phyloP scores from a whole-genome alignment of 23 tunicate genomes.

The Ciona savignyi region DNA sequence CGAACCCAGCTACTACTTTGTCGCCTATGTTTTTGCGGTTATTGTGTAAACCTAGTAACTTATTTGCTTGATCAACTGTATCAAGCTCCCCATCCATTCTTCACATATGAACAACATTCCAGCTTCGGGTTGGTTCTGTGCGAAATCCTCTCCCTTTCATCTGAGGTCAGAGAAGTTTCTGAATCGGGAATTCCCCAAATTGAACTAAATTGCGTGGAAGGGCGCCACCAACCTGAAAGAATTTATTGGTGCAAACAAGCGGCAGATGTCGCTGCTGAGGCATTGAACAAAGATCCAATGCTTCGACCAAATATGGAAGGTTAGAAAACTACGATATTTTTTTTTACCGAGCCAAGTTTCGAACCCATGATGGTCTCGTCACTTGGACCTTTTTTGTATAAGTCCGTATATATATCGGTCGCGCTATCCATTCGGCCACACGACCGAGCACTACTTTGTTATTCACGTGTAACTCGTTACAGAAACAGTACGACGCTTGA shows the following conservation, averaged over 20 bases:
- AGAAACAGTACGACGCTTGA: not conserved
- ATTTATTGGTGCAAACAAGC: not conserved
- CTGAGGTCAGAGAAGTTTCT: not conserved
- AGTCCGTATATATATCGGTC: not conserved
- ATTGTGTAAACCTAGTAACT: too few relatives aligned
- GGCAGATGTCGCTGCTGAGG: conserved; percentile 8
- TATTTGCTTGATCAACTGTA: too few relatives aligned
- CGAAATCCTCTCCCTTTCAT: conserved; percentile 13
- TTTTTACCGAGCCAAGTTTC: too few relatives aligned
- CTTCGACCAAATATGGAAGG: conserved; percentile 73
- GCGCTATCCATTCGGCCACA: too few relatives aligned
- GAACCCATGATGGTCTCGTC: too few relatives aligned
- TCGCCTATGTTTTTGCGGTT: too few relatives aligned
- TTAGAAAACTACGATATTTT: conserved; percentile 3
- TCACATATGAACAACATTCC: not conserved
- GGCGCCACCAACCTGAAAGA: conserved; percentile 9
- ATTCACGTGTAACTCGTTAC: too few relatives aligned
- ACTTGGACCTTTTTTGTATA: too few relatives aligned
- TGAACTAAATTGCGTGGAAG: conserved; percentile 5
- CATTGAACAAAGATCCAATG: conserved; percentile 13
- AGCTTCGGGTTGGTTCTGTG: conserved; percentile 57
- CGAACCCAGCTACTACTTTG: too few relatives aligned
- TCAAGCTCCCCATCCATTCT: too few relatives aligned
- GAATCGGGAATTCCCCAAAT: not conserved
- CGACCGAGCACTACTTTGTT: too few relatives aligned